Conservation (phyloP, 2,888 invertebrate genomes). For the Eucriotettix oculatus region DNA sequence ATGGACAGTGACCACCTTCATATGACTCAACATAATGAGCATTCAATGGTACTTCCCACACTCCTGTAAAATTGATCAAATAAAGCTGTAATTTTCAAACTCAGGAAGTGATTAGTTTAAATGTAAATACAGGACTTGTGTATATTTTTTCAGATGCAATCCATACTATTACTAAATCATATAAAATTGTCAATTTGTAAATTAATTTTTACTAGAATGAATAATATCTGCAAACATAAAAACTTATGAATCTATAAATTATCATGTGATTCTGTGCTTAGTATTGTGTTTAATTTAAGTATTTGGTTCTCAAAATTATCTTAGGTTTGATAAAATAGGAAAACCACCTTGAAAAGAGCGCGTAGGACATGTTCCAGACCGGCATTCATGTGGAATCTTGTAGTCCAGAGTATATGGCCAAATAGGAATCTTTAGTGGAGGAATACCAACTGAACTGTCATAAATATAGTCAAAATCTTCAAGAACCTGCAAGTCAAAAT, state of each 20-base stretch:
- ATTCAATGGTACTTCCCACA: constrained; percentile 88
- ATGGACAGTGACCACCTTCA: constrained; percentile 85
- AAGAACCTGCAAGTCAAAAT: constrained; percentile 42
- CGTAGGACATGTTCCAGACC: constrained; percentile 79
- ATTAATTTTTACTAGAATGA: too few relatives aligned
- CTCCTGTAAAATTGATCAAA: constrained; percentile 31
- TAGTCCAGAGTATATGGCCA: constrained; percentile 94
- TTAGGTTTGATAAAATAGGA: too few relatives aligned
- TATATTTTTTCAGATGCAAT: too few relatives aligned
- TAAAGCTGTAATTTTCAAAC: too few relatives aligned
- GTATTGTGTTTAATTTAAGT: not conserved
- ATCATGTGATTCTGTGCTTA: not conserved
- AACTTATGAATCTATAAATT: too few relatives aligned
- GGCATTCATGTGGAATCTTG: constrained; percentile 84
- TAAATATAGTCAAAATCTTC: constrained; percentile 87
- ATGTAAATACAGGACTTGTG: too few relatives aligned
- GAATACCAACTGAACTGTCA: constrained; percentile 80
- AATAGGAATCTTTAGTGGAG: constrained; percentile 59
- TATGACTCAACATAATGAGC: constrained; percentile 75
- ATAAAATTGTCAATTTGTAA: too few relatives aligned
- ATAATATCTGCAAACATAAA: too few relatives aligned
- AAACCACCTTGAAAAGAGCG: constrained; percentile 70
- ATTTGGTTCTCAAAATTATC: too few relatives aligned
- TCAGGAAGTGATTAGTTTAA: too few relatives aligned
- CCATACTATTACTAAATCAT: too few relatives aligned